Percentiles rank a stretch among this genome's conserved stretches.
Conservation (phyloP, 1,140 invertebrate species). For the Pentalonia nigronervosa region DNA sequence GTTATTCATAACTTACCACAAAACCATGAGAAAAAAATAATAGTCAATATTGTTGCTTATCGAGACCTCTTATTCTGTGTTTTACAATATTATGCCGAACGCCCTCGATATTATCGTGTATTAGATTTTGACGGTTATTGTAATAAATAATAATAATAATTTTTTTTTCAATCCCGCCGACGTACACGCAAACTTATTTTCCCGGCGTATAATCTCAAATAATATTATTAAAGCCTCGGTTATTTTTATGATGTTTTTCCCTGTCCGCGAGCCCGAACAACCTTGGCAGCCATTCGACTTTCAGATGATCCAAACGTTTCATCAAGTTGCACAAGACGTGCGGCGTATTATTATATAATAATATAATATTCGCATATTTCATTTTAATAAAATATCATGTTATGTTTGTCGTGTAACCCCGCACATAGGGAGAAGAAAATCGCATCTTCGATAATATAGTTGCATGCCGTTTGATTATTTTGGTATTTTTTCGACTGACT, state of each 20-base stretch:
- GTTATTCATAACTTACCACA: background rate
- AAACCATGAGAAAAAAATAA: background rate
- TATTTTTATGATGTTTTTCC: slow-evolving; percentile 41
- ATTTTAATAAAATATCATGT: too few relatives aligned
- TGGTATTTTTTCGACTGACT: background rate
- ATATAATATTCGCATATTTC: background rate
- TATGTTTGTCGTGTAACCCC: background rate
- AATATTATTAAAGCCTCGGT: background rate
- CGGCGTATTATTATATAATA: background rate
- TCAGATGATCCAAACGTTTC: background rate
- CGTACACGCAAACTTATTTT: background rate
- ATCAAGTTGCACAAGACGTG: slow-evolving; percentile 7
- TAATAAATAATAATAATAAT: background rate
- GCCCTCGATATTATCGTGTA: background rate
- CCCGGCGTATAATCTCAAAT: background rate
- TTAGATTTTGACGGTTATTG: background rate
- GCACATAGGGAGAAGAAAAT: background rate
- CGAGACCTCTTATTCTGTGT: background rate
- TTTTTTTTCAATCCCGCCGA: background rate
- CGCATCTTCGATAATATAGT: background rate
- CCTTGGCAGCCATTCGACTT: slow-evolving; percentile 29
- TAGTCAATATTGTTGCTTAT: background rate
- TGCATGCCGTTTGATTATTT: background rate
- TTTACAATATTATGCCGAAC: background rate
- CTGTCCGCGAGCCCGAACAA: background rate